A percentile compares a stretch with the other conserved stretches of the same genome.
Conservation (phyloP, 1,140 invertebrate species). For the Hyles vespertilio region DNA sequence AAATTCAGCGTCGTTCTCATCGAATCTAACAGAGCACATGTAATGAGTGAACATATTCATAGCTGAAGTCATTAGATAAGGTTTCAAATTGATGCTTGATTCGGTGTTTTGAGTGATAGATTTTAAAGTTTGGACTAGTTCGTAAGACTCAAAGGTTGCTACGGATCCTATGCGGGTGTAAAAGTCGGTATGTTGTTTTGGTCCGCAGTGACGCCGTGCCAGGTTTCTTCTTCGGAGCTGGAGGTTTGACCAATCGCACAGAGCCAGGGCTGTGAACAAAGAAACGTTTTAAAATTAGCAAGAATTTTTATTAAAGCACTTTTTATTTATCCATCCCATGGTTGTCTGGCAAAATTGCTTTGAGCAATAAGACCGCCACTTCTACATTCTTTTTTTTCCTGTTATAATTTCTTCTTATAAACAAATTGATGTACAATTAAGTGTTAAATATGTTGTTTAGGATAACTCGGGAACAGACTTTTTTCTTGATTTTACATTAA, state of each 20-base stretch:
- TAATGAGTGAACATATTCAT: slow-evolving; percentile 91
- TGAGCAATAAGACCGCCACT: too few species aligned
- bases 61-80: slow-evolving; percentile 81
- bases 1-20: slow-evolving; percentile 82
- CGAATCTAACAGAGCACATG: slow-evolving; percentile 87
- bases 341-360: too few species aligned
- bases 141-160: slow-evolving; percentile 77
- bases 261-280: slow-evolving; percentile 84
- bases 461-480: too few species aligned
- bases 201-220: slow-evolving; percentile 85
- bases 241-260: slow-evolving; percentile 90
- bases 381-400: too few species aligned
- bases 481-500: too few species aligned
- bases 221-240: slow-evolving; percentile 88
- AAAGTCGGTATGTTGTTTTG: slow-evolving; percentile 82
- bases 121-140: slow-evolving; percentile 77
- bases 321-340: too few species aligned
- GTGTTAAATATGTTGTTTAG: too few species aligned
- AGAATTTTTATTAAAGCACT: too few species aligned
- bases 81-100: slow-evolving; percentile 56
- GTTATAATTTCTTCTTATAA: not conserved
- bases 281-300: not conserved
- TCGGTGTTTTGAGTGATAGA: slow-evolving; percentile 37
- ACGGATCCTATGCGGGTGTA: slow-evolving; percentile 82
- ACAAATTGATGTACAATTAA: not conserved